phyloP scores from a whole-genome alignment of 2,888 invertebrate genomes.

The Cistogaster globosa region DNA sequence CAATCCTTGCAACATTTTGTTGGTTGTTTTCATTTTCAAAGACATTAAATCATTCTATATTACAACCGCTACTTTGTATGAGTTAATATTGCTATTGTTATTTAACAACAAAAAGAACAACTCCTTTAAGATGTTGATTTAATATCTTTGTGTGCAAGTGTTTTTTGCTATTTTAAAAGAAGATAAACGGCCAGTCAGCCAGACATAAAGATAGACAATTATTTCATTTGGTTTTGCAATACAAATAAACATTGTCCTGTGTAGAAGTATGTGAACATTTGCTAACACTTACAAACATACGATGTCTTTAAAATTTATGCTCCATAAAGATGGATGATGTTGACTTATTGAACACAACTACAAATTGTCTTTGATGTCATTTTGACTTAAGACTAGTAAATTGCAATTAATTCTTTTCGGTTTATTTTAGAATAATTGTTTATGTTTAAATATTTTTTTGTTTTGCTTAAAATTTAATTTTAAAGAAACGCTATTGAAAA shows the following conservation, averaged over 20 bases:
- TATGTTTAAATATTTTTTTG: neutral
- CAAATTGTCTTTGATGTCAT: constrained; percentile 63
- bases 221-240: constrained; percentile 18
- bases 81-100: constrained; percentile 32
- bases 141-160: neutral
- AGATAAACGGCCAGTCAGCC: constrained; percentile 57
- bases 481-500: too few species aligned
- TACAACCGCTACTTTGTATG: constrained; percentile 26
- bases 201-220: constrained; percentile 42
- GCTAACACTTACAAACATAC: neutral
- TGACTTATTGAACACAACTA: constrained; percentile 67
- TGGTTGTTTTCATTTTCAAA: constrained; percentile 49
- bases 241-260: neutral
- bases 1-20: constrained; percentile 61
- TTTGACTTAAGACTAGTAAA: constrained; percentile 61
- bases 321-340: constrained; percentile 64
- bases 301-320: constrained; percentile 9
- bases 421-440: constrained; percentile 18
- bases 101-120: constrained; percentile 37
- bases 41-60: constrained; percentile 55
- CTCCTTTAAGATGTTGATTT: constrained; percentile 64
- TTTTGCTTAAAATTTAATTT: neutral
- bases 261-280: neutral
- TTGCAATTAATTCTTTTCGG: constrained; percentile 50
- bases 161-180: constrained; percentile 10